phyloP scores from a whole-genome alignment of 2,797 vertebrate species.

The Zalophus californianus region DNA sequence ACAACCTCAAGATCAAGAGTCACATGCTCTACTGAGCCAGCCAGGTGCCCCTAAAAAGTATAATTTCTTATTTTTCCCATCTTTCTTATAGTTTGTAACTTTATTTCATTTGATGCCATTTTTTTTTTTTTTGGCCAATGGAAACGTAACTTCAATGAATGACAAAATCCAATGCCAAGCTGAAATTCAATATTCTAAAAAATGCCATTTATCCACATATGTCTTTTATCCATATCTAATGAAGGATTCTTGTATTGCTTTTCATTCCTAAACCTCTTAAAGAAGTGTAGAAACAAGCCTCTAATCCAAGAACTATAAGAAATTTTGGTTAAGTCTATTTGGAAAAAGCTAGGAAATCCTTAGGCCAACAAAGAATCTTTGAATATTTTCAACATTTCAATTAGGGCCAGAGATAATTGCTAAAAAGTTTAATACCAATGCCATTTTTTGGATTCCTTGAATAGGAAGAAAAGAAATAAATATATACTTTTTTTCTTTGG shows the following conservation, averaged over 20 bases:
- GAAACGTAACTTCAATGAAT: neutral
- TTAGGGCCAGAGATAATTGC: neutral
- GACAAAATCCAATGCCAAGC: neutral
- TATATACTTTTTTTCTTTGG: neutral
- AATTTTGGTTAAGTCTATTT: neutral
- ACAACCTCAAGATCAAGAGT: neutral
- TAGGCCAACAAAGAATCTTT: neutral
- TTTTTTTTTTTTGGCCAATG: neutral
- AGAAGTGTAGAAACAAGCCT: neutral
- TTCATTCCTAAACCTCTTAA: neutral
- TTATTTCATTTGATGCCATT: neutral
- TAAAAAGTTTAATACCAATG: neutral
- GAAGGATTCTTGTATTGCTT: slow-evolving; percentile 10
- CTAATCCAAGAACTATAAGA: slow-evolving; percentile 35
- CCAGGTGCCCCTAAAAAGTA: neutral
- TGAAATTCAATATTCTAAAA: slow-evolving; percentile 8
- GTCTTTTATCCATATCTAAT: neutral
- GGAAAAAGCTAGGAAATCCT: neutral
- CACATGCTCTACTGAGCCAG: neutral
- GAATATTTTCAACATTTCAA: neutral
- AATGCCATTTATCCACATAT: neutral
- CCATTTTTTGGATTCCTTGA: neutral
- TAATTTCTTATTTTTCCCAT: neutral
- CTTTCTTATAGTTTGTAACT: neutral
- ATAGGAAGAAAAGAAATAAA: neutral